Percentiles rank a stretch among this genome's conserved stretches.
These are phyloP conservation scores for Tetramorium bicarinatum DNA, from an alignment of 2,888 invertebrate genomes.

Conservation along the genomic window DNA sequence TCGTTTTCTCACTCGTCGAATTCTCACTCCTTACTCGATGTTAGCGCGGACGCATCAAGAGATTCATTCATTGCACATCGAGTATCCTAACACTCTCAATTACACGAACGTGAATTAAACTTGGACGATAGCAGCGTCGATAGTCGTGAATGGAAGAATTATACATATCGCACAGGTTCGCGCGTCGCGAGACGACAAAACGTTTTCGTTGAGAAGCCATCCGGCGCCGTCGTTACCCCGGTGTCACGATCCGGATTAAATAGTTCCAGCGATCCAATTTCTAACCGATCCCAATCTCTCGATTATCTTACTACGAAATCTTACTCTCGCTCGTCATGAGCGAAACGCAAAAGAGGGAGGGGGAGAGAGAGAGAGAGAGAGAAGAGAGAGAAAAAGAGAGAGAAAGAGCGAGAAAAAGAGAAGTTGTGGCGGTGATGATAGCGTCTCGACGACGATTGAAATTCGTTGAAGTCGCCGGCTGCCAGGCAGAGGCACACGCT, in stretches of 20 bases:
- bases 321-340: conserved; percentile 23
- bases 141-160: conserved; percentile 13
- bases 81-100: conserved; percentile 21
- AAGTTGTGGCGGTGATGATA: conserved; percentile 59
- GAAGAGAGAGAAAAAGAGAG: not conserved
- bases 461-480: conserved; percentile 70
- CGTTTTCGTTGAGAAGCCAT: conserved; percentile 33
- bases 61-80: conserved; percentile 30
- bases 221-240: conserved; percentile 39
- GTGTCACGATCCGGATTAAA: conserved; percentile 14
- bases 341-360: not conserved
- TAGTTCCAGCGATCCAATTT: conserved; percentile 28
- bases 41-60: not conserved
- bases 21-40: not conserved
- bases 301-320: conserved; percentile 16
- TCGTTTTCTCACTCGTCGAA: conserved; percentile 4
- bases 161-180: not conserved
- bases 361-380: not conserved
- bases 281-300: conserved; percentile 23
- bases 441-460: conserved; percentile 61
- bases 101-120: conserved; percentile 23
- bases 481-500: conserved; percentile 39
- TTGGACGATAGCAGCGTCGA: conserved; percentile 1
- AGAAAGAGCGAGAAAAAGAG: conserved; percentile 21
- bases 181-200: conserved; percentile 12